phyloP scores from a whole-genome alignment of 2,113 vertebrate genomes.

The Carlito syrichta region DNA sequence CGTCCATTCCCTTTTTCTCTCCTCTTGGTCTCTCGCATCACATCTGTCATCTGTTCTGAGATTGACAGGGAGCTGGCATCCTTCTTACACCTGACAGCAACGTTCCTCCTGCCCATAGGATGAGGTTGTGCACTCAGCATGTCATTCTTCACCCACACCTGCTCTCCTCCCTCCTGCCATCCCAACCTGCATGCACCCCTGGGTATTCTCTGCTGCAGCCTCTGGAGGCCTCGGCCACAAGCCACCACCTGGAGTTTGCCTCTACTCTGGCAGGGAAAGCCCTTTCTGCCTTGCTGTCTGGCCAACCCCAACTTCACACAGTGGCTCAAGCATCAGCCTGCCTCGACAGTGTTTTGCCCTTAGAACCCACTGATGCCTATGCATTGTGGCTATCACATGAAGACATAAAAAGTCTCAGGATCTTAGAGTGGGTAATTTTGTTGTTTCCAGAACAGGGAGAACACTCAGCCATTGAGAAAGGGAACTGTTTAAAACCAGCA shows the following conservation, averaged over 20 bases:
- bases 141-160: background rate
- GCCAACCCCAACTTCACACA: background rate
- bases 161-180: background rate
- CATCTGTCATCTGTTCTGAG: background rate
- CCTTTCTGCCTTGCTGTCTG: background rate
- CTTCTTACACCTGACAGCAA: background rate
- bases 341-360: background rate
- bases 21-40: background rate
- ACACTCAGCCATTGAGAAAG: background rate
- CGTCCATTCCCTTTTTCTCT: background rate
- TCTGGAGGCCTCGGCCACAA: background rate
- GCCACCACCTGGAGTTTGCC: background rate
- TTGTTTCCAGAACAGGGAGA: background rate
- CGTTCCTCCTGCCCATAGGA: background rate
- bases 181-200: background rate
- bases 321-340: too few species aligned
- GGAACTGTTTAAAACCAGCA: background rate
- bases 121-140: background rate
- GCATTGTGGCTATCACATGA: background rate
- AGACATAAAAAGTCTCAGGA: background rate
- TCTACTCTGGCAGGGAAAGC: background rate
- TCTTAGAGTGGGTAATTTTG: background rate
- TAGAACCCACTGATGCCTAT: too few species aligned
- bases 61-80: too few species aligned
- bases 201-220: background rate